Evolutionary conservation across 2,888 invertebrate genomes (phyloP).

Genomic region (Eurytoma adleriae): DNA sequence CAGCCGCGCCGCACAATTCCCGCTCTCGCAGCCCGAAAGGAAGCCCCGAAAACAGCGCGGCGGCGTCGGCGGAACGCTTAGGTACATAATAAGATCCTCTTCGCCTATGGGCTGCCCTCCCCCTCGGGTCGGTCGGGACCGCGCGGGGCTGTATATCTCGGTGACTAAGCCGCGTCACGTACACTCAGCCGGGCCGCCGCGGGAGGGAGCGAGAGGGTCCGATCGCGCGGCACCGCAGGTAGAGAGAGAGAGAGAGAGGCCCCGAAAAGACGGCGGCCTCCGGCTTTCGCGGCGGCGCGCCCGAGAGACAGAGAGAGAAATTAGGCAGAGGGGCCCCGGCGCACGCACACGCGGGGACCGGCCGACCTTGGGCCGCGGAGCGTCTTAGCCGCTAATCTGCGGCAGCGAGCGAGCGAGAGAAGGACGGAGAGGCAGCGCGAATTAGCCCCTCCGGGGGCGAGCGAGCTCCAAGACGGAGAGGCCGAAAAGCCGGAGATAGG

Average conservation of each 20-base stretch:
- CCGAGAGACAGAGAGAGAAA: too few species aligned
- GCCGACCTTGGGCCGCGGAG: too few species aligned
- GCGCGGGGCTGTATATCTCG: conserved; percentile 41
- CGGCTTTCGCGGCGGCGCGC: too few species aligned
- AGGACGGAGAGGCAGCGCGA: conserved; percentile 14
- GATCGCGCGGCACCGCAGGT: not conserved
- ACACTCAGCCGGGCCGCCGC: not conserved
- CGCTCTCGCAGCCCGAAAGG: not conserved
- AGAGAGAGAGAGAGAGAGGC: not conserved
- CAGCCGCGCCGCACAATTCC: not conserved
- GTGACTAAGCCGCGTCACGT: conserved; percentile 44
- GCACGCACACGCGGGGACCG: too few species aligned
- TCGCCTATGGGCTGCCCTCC: conserved; percentile 9
- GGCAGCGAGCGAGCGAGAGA: not conserved
- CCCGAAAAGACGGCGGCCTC: not conserved
- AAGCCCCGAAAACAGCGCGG: not conserved
- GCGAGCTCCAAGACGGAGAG: not conserved
- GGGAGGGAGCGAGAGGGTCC: not conserved
- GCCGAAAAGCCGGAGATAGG: conserved; percentile 7
- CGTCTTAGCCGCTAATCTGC: too few species aligned
- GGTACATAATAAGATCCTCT: conserved; percentile 44
- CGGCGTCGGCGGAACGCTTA: conserved; percentile 17
- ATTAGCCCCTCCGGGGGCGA: conserved; percentile 20
- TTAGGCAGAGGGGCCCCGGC: too few species aligned
- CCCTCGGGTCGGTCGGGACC: not conserved